Evolutionary conservation across 2,113 vertebrate genomes (phyloP).

Genomic region (Daphoenositta chrysoptera): DNA sequence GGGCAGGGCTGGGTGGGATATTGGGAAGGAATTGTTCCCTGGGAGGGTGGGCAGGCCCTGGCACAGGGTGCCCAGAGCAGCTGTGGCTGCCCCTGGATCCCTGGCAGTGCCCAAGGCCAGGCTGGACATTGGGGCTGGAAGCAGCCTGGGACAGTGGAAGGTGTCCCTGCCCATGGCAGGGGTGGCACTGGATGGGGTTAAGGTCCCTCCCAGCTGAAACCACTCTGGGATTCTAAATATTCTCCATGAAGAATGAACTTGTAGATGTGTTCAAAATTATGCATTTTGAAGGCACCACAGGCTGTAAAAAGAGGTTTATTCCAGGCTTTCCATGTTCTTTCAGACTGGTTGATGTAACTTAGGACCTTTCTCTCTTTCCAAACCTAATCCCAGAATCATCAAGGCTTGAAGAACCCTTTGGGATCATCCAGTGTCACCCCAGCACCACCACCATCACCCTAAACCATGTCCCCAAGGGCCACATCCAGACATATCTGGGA

Average conservation of each 20-base stretch:
- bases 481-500: background rate
- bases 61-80: background rate
- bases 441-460: background rate
- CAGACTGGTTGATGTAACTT: background rate
- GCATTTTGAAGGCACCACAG: background rate
- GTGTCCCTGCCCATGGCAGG: background rate
- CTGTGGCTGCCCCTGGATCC: background rate
- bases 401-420: background rate
- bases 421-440: background rate
- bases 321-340: background rate
- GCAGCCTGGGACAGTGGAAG: background rate
- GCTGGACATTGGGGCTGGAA: background rate
- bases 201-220: rapidly evolving
- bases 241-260: background rate
- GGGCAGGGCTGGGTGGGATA: background rate
- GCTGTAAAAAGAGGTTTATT: background rate
- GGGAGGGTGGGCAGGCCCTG: background rate
- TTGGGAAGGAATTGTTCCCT: background rate
- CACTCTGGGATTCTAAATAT: background rate
- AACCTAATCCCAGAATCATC: background rate
- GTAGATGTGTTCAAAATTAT: background rate
- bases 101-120: background rate
- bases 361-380: background rate
- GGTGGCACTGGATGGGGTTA: rapidly evolving
- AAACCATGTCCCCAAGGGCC: background rate